These are phyloP conservation scores for Pelecanus crispus DNA, from an alignment of 2,113 vertebrate genomes.

Conservation along the genomic window DNA sequence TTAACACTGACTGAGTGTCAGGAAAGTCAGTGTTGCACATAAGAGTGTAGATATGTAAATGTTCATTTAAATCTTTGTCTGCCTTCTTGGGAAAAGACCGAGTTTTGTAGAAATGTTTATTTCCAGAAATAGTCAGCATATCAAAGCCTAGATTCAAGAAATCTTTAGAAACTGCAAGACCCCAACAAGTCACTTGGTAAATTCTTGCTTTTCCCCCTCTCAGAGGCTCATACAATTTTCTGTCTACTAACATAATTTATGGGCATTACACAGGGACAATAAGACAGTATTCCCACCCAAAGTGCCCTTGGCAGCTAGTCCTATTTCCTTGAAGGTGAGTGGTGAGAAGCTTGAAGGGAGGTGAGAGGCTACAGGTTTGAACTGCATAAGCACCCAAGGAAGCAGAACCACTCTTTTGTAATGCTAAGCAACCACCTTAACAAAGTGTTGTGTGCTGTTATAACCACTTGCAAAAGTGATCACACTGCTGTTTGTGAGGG, in stretches of 20 bases:
- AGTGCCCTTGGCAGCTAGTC: background rate
- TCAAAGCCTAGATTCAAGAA: background rate
- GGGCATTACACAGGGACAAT: background rate
- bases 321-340: background rate
- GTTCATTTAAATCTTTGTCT: background rate
- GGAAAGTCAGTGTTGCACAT: background rate
- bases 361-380: background rate
- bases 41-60: background rate
- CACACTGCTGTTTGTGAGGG: background rate
- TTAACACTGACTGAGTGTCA: background rate
- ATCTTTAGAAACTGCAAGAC: background rate
- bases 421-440: background rate
- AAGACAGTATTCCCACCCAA: background rate
- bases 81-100: background rate
- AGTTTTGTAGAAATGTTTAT: background rate
- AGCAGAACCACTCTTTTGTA: background rate
- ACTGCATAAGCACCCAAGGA: background rate
- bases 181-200: fast-evolving
- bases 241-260: background rate
- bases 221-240: background rate
- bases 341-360: background rate
- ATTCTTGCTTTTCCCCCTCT: background rate
- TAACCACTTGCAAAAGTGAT: background rate
- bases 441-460: background rate
- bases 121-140: background rate